Evolutionary conservation across 2,888 invertebrate genomes (phyloP).

Genomic region (Caenorhabditis macrosperma): DNA sequence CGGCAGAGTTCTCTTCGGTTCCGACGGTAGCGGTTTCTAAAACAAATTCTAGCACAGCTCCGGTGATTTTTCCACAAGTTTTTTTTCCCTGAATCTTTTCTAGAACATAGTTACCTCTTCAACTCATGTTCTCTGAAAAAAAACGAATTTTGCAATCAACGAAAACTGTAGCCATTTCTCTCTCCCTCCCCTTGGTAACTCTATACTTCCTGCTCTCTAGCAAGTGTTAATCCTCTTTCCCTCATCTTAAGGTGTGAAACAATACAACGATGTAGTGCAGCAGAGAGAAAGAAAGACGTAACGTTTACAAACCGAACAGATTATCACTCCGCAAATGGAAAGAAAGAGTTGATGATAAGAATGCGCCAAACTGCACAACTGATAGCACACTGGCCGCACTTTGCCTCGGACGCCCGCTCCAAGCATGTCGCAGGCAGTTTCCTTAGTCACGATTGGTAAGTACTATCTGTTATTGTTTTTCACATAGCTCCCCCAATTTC

Average conservation of each 20-base stretch:
- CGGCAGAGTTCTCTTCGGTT: no score
- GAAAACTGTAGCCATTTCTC: neutral
- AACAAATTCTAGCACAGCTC: no score
- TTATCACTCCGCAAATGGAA: conserved; percentile 11
- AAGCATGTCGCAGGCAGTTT: conserved; percentile 53
- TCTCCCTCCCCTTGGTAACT: neutral
- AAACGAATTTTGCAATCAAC: no score
- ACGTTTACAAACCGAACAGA: conserved; percentile 27
- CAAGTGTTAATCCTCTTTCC: neutral
- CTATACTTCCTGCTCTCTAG: neutral
- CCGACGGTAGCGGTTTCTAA: no score
- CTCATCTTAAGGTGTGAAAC: neutral
- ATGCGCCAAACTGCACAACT: neutral
- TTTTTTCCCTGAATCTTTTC: no score
- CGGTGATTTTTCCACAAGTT: no score
- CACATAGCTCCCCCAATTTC: no score
- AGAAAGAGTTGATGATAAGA: conserved; percentile 9
- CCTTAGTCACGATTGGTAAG: conserved; percentile 33
- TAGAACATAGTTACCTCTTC: no score
- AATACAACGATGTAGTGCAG: neutral
- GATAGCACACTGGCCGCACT: conserved; percentile 37
- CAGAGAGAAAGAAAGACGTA: neutral
- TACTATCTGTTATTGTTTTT: no score
- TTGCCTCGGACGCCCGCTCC: conserved; percentile 38
- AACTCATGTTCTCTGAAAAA: no score